Base-by-base conservation (phyloP, 1,140 invertebrate genomes). In the Hylyphantes graminicola region DNA sequence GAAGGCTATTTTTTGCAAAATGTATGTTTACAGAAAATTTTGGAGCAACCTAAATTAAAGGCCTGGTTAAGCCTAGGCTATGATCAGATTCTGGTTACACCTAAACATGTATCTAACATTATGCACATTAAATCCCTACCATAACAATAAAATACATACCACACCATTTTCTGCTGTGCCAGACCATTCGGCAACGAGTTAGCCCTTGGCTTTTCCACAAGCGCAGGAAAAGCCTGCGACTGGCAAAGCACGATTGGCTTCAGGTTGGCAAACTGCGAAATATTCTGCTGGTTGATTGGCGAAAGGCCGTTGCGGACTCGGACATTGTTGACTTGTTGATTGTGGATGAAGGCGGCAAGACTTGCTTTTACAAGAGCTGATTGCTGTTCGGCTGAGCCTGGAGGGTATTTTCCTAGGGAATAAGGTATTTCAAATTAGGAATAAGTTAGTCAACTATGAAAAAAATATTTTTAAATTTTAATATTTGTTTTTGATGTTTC, bases 351-450 rank as follows among this genome's bases (percentile, higher is more conserved):
- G 13, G 87, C 85, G n/a, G 87, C 87, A 19, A 87, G 54, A 79
- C 73, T 87, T 51, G 87, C 87, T 59, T 87, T 87, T 1, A 86
- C 7, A 90, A 89, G 64, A 88, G 89, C 80, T 91, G 87, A 82
- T 70, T 84, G 21, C 10, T 85, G 61, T 9, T 64, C 83, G 19
- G 83, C 55, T 19, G 82, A 85, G 21, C 74, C 74, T 61, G 82
- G 63, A 19, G 82, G 53, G 57, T 55, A 77, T 59, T 85, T 85
- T 6, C 53, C 82, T 80, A 50, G 7, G 61, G 55, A 67, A 79
- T 35, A 63, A 12, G 59, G 11, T 15, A 12, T 9, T 55, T 11
- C 48, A 35, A 19, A 35, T 68, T 7, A 11, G 7, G 35, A 68
- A 50, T 0, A 64, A 19, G 17, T 21, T 19, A n/a, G 12, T 19